Percentiles rank a stretch among this genome's conserved stretches.
Conservation (phyloP, 2,797 vertebrate genomes). For the Macroramphosus scolopax region DNA sequence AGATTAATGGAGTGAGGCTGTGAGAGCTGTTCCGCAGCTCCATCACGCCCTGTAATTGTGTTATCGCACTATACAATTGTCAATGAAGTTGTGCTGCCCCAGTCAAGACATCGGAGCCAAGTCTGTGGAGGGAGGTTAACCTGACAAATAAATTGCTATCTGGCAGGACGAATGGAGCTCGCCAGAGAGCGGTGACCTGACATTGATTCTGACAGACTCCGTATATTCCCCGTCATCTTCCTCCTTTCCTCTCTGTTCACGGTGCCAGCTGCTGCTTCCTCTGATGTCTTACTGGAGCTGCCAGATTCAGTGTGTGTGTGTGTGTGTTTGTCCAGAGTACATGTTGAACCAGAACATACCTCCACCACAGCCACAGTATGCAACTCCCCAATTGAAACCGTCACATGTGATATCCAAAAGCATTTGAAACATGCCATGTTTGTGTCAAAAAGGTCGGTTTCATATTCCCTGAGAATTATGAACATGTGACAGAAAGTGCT, state of each 20-base stretch:
- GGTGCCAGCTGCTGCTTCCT: conserved; percentile 46
- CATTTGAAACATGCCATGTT: too few relatives aligned
- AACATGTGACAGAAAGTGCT: too few relatives aligned
- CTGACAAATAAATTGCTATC: conserved; percentile 74
- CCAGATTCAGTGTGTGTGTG: conserved; percentile 9
- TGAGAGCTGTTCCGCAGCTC: conserved; percentile 43
- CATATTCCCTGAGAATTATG: too few relatives aligned
- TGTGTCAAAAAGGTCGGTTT: too few relatives aligned
- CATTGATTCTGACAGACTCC: conserved; percentile 61
- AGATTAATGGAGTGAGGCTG: conserved; percentile 63
- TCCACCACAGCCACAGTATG: too few relatives aligned
- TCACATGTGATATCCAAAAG: too few relatives aligned
- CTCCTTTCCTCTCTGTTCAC: conserved; percentile 28
- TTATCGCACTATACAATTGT: conserved; percentile 64
- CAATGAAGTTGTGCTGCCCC: conserved; percentile 51
- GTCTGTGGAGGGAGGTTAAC: conserved; percentile 66
- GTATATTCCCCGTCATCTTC: conserved; percentile 45
- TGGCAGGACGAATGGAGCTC: conserved; percentile 68
- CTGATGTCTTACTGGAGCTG: conserved; percentile 51
- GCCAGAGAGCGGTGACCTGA: conserved; percentile 67
- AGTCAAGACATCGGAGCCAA: conserved; percentile 52
- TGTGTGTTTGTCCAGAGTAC: too few relatives aligned
- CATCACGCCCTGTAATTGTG: conserved; percentile 60
- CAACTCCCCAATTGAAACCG: too few relatives aligned
- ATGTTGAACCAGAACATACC: too few relatives aligned